Base-by-base conservation (phyloP, 1,140 invertebrate genomes). In the Brachionus koreanus region DNA sequence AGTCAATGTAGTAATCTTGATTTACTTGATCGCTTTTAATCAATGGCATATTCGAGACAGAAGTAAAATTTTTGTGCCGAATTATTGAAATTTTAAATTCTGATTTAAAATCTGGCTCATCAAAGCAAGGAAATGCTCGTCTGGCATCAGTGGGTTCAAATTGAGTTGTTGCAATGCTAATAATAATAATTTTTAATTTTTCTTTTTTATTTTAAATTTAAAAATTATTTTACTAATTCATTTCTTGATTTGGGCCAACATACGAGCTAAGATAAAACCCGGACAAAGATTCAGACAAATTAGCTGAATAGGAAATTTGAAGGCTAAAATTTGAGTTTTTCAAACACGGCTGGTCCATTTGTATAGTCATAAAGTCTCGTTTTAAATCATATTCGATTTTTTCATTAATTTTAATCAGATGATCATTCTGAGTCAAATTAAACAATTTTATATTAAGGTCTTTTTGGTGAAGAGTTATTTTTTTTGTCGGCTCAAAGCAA, bases 81-180 rank as follows among this genome's bases (percentile, higher is more conserved):
- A 52, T 25, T 10, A 82, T 33, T 9, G 29, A 69, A 2, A 97
- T 90, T 29, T 89, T 89, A 86, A 95, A 98, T 3, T 90, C 93
- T 0, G 96, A 93, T 87, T 98, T 98, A 85, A 95, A 91, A 5
- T 89, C 90, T 0, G 96, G 96, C 86, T 98, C 96, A 86, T 98
- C 97, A 86, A 98, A 97, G 87, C 95, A 98, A 0, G 96, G 96
- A 46, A 98, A 99, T 0, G 96, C 95, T 82, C 93, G 92, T n/a
- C 97, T 90, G 0, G 97, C 97, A 84, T 94, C 93, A 5, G 95
- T 96, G 63, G 97, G 92, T 87, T 98, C 94, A 86, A 99, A 98
- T 86, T 98, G 94, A 0, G 96, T 98, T 2, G 95, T 93, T 0
- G 95, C 95, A 74, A 98, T 23, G 42, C 76, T 79, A 61, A 23